Evolutionary conservation across 2,113 vertebrate species (phyloP), one percentile per base, ranked within the genome.

Genomic region (Opisthocomus hoazin): DNA sequence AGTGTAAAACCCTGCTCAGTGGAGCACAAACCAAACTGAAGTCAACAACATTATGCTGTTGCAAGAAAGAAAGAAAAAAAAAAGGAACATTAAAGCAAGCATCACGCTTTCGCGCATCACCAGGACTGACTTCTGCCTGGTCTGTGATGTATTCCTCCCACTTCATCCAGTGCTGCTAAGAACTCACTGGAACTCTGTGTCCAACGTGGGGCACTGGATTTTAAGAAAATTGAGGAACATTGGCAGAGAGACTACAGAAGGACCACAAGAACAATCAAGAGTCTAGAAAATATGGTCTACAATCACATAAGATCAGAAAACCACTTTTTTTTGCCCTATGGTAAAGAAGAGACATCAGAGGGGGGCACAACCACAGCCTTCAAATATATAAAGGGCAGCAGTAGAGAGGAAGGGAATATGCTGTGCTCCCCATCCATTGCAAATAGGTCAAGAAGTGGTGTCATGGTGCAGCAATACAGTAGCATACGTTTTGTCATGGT

Each of bases 51-150:
- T 8, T 24, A 41, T 32, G 16, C 21, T 41, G 15, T 27, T 81
- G 27, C 13, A 85, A 92, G n/a, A 58, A 75, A 60, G 19, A 56
- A 77, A 8, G 8, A 29, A 34, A 26, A 48, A 74, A 43, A 50
- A n/a, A 53, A 58, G 5, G 10, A 69, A 69, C 36, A 34, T 43
- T 79, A 71, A 48, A 82, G 17, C 24, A 82, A 90, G 26, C 6
- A 50, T 45, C 26, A 58, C 18, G 17, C 24, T 69, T 34, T 9
- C 0, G 0, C 7, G 1, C 12, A 37, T 7, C 29, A 12, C 23
- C 20, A 93, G 34, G 3, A 90, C 6, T 30, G 22, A 88, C 43
- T 82, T 84, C 74, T 90, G 21, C 15, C 56, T 58, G 29, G 27
- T 27, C 24, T 75, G 17, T 20, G 39, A 68, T 43, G 15, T 22